Conservation (phyloP, 2,797 vertebrate species). For the Ambastaia sidthimunki region DNA sequence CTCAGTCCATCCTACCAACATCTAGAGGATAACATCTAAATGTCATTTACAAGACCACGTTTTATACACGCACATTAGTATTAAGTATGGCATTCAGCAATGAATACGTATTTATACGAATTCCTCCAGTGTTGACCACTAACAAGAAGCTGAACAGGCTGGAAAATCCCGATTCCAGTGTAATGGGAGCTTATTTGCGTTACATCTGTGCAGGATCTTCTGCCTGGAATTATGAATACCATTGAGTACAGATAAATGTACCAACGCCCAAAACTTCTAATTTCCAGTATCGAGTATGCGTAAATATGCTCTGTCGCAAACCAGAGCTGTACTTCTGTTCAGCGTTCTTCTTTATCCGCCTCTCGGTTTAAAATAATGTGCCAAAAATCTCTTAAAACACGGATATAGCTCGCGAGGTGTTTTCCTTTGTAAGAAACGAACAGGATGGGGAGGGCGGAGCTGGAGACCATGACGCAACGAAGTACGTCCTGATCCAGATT, state of each 20-base stretch:
- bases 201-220: conserved; percentile 15
- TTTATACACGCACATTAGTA: neutral
- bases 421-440: conserved; percentile 34
- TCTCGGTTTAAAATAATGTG: neutral
- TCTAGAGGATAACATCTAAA: neutral
- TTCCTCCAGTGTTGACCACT: neutral
- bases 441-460: neutral
- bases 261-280: neutral
- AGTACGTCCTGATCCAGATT: conserved; percentile 8
- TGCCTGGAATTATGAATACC: neutral
- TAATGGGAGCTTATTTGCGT: neutral
- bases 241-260: neutral
- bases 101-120: too few species aligned
- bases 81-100: neutral
- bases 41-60: neutral
- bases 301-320: conserved; percentile 1
- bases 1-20: conserved; percentile 18
- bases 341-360: neutral
- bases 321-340: neutral
- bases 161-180: neutral
- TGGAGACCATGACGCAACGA: conserved; percentile 20
- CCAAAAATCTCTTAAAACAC: conserved; percentile 22
- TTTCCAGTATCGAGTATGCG: neutral
- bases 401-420: conserved; percentile 14
- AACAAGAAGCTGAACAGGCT: neutral